Evolutionary conservation across 1,140 invertebrate genomes (phyloP).

Genomic region (Gerris buenoi): DNA sequence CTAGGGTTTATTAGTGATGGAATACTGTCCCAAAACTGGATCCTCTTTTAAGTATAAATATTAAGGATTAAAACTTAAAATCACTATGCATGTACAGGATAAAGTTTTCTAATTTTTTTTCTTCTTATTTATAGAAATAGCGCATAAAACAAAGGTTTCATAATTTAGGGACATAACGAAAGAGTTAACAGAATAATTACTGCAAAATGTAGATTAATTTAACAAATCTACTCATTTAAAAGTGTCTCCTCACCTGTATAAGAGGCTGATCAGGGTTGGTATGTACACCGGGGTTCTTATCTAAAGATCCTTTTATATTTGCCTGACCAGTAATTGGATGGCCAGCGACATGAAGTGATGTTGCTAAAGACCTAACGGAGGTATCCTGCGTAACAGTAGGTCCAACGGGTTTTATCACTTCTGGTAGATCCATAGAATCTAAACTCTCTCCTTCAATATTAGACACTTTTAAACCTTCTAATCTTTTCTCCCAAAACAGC

Average conservation of each 20-base stretch:
- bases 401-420: constrained; percentile 74
- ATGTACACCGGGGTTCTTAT: constrained; percentile 87
- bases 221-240: not conserved
- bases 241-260: constrained; percentile 46
- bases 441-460: constrained; percentile 69
- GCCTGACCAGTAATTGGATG: constrained; percentile 82
- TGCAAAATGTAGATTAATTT: not conserved
- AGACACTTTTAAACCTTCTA: constrained; percentile 77
- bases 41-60: too few relatives aligned
- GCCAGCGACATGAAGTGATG: constrained; percentile 63
- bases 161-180: not conserved
- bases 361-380: constrained; percentile 76
- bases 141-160: not conserved
- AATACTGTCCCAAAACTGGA: too few relatives aligned
- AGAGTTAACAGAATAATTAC: not conserved
- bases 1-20: too few relatives aligned
- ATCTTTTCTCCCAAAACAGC: constrained; percentile 93
- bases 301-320: constrained; percentile 60
- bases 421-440: constrained; percentile 66
- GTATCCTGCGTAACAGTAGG: constrained; percentile 84
- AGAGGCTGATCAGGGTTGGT: constrained; percentile 93
- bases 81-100: too few relatives aligned
- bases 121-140: not conserved
- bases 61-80: too few relatives aligned
- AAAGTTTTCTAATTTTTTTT: not conserved